These are phyloP conservation scores for Thaleichthys pacificus DNA, from an alignment of 2,797 vertebrate genomes.

Conservation along the genomic window DNA sequence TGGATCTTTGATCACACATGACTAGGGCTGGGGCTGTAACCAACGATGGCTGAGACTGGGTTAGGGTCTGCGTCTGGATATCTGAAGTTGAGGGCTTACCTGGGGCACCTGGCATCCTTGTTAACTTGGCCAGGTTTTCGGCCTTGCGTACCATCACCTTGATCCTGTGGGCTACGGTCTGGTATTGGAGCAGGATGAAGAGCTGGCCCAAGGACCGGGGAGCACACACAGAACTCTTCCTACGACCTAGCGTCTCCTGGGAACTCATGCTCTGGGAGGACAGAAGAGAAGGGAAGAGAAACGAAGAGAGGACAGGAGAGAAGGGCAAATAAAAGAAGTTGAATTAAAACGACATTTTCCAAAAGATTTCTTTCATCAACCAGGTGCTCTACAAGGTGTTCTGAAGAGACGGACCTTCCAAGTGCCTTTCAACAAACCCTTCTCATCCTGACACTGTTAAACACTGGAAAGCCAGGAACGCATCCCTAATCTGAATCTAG, in stretches of 20 bases:
- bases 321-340: not conserved
- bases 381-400: constrained; percentile 42
- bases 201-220: constrained; percentile 71
- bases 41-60: not conserved
- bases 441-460: not conserved
- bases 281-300: not conserved
- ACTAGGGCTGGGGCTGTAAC: not conserved
- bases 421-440: constrained; percentile 5
- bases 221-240: constrained; percentile 40
- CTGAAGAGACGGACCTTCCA: not conserved
- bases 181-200: constrained; percentile 82
- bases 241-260: constrained; percentile 63
- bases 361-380: constrained; percentile 23
- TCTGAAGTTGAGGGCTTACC: not conserved
- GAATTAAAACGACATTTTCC: not conserved
- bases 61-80: not conserved
- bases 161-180: constrained; percentile 76
- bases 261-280: constrained; percentile 73
- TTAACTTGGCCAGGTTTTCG: constrained; percentile 76
- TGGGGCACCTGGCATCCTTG: constrained; percentile 71
- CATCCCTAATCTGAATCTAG: not conserved
- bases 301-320: not conserved
- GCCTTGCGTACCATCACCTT: constrained; percentile 84
- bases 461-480: constrained; percentile 9
- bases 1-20: not conserved